phyloP scores from a whole-genome alignment of 2,797 vertebrate genomes.

The Diglossa cyanea region DNA sequence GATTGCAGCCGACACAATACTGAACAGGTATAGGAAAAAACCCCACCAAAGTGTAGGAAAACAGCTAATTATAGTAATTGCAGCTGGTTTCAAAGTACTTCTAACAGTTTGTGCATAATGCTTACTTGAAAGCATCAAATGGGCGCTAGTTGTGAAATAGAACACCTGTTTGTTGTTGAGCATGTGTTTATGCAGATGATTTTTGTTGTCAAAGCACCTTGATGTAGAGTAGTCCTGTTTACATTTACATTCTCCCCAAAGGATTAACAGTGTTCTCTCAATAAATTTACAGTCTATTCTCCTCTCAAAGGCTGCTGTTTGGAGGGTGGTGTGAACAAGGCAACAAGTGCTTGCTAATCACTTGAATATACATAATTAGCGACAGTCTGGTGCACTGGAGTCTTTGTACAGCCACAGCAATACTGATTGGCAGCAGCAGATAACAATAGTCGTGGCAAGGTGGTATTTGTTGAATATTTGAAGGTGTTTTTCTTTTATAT shows the following conservation, averaged over 20 bases:
- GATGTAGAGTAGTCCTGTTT: slow-evolving; percentile 84
- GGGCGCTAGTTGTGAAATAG: slow-evolving; percentile 85
- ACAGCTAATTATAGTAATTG: slow-evolving; percentile 86
- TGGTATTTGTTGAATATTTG: slow-evolving; percentile 63
- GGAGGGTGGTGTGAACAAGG: slow-evolving; percentile 80
- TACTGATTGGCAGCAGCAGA: slow-evolving; percentile 70
- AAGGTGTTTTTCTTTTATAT: slow-evolving; percentile 61
- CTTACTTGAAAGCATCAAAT: slow-evolving; percentile 81
- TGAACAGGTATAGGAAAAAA: slow-evolving; percentile 71
- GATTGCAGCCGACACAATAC: slow-evolving; percentile 36
- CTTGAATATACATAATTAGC: slow-evolving; percentile 82
- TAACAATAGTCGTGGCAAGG: slow-evolving; percentile 65
- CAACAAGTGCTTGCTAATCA: slow-evolving; percentile 84
- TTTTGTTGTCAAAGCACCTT: slow-evolving; percentile 88
- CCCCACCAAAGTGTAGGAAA: slow-evolving; percentile 66
- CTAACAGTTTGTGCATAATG: slow-evolving; percentile 83
- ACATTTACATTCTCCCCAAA: slow-evolving; percentile 82
- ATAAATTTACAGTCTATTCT: slow-evolving; percentile 83
- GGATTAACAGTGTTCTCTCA: slow-evolving; percentile 83
- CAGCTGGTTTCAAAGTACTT: slow-evolving; percentile 88
- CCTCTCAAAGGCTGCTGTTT: slow-evolving; percentile 80
- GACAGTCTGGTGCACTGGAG: slow-evolving; percentile 77
- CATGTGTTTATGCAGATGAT: slow-evolving; percentile 87
- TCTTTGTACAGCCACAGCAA: slow-evolving; percentile 74
- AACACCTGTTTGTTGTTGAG: slow-evolving; percentile 92